Percentiles rank a stretch among this genome's conserved stretches.
These are phyloP conservation scores for Hydrozoanthus tunicans DNA, from an alignment of 64 coral and sea anemone species.

Conservation along the genomic window DNA sequence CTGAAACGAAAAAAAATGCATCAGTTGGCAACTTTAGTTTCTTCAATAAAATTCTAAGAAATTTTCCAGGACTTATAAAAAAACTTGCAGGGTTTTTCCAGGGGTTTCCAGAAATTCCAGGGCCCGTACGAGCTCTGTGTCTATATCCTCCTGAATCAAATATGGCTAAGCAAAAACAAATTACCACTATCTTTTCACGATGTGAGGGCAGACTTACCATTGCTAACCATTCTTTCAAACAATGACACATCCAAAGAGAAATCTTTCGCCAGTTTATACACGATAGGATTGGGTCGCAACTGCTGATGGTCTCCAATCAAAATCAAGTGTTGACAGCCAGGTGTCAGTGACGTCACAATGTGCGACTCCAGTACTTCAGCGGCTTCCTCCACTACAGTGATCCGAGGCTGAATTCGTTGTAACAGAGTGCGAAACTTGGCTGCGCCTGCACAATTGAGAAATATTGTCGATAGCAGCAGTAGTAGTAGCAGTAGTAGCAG, in stretches of 20 bases:
- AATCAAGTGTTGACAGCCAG: constrained; percentile 94
- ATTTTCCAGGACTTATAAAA: no score
- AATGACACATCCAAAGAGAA: constrained; percentile 87
- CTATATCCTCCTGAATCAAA: no score
- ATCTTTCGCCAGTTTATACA: constrained; percentile 74
- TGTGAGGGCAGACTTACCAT: not conserved
- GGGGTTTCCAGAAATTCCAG: no score
- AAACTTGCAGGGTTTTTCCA: no score
- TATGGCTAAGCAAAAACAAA: no score
- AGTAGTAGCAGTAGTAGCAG: not conserved
- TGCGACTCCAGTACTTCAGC: constrained; percentile 97
- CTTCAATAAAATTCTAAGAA: no score
- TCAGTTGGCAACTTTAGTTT: no score
- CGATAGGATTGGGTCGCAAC: constrained; percentile 87
- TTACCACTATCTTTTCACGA: not conserved
- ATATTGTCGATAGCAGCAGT: not conserved
- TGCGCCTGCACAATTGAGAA: constrained; percentile 55
- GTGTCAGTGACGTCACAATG: constrained; percentile 88
- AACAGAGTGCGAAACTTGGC: constrained; percentile 80
- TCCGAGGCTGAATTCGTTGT: constrained; percentile 76
- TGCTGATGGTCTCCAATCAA: constrained; percentile 97
- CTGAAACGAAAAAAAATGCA: no score
- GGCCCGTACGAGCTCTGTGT: no score
- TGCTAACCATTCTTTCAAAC: constrained; percentile 91
- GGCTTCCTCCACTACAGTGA: constrained; percentile 96